Percentiles rank a stretch among this genome's conserved stretches.
These are phyloP conservation scores for Callionymus lyra DNA, from an alignment of 2,113 vertebrate genomes.

Conservation along the genomic window DNA sequence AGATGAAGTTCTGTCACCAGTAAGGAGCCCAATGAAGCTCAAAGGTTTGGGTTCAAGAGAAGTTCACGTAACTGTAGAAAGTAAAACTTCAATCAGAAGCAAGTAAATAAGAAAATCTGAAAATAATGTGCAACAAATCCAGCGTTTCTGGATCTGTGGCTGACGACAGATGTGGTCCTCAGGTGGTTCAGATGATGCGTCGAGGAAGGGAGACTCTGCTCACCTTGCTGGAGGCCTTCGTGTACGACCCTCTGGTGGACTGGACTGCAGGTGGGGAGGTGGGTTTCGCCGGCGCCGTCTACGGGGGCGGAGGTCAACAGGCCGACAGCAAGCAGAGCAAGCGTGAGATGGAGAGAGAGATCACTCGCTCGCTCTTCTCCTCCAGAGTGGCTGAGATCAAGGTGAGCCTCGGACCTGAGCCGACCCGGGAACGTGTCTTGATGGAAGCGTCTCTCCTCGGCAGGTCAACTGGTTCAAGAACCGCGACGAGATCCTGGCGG, in stretches of 20 bases:
- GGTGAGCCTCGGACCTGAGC: conserved; percentile 53
- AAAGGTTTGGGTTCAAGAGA: background rate
- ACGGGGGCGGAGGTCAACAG: conserved; percentile 94
- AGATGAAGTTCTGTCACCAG: too few relatives aligned
- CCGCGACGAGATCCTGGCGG: conserved; percentile 89
- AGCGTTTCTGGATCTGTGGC: too few relatives aligned
- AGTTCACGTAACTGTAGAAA: background rate
- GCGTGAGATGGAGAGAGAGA: conserved; percentile 96
- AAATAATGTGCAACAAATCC: too few relatives aligned
- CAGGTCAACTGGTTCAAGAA: conserved; percentile 99
- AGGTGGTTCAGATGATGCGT: conserved; percentile 97
- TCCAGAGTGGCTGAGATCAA: conserved; percentile 97
- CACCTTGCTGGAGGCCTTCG: conserved; percentile 91
- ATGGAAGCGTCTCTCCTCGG: too few relatives aligned
- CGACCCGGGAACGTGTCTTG: background rate
- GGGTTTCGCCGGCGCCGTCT: conserved; percentile 94
- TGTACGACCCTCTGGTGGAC: conserved; percentile 96
- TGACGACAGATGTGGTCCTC: too few relatives aligned
- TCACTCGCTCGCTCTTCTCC: conserved; percentile 94
- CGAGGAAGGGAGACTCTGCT: conserved; percentile 91
- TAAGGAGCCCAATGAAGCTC: too few relatives aligned
- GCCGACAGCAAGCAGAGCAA: conserved; percentile 96
- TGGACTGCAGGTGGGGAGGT: conserved; percentile 97
- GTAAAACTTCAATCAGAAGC: background rate
- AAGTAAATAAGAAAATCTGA: background rate